Conservation (phyloP, 2,888 invertebrate genomes). For the Chrysina gloriosa region DNA sequence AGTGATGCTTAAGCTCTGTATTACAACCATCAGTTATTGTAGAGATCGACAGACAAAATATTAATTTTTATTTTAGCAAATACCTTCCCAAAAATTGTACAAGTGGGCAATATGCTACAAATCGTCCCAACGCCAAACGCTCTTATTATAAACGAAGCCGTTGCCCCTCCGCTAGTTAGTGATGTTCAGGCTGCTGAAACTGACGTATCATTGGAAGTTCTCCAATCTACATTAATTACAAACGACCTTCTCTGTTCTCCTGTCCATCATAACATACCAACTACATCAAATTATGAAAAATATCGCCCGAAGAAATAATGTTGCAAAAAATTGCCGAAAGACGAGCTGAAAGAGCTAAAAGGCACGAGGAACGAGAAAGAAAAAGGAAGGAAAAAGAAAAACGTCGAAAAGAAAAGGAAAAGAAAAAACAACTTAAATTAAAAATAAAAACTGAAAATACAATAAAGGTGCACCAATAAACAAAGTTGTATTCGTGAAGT, state of each 20-base stretch:
- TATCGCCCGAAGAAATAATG: slow-evolving; percentile 56
- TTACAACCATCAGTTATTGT: too few relatives aligned
- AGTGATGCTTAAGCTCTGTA: too few relatives aligned
- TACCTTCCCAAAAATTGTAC: slow-evolving; percentile 57
- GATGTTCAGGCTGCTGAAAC: background rate
- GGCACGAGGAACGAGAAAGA: slow-evolving; percentile 60
- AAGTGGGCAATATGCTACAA: slow-evolving; percentile 73
- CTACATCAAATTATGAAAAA: slow-evolving; percentile 28
- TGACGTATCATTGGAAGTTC: background rate
- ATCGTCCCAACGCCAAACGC: slow-evolving; percentile 66
- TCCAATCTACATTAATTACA: background rate
- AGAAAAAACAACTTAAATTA: slow-evolving; percentile 58
- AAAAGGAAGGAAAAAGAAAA: slow-evolving; percentile 62
- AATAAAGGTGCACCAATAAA: slow-evolving; percentile 62
- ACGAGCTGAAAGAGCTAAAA: slow-evolving; percentile 59
- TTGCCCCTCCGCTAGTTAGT: slow-evolving; percentile 8
- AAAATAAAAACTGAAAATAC: slow-evolving; percentile 63
- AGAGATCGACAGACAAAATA: too few relatives aligned
- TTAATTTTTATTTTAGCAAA: slow-evolving; percentile 13
- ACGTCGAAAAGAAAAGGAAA: slow-evolving; percentile 61
- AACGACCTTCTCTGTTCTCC: slow-evolving; percentile 13
- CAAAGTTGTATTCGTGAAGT: too few relatives aligned
- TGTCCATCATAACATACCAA: slow-evolving; percentile 13
- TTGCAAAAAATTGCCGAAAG: slow-evolving; percentile 58
- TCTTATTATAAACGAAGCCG: background rate